phyloP scores from a whole-genome alignment of 2,113 vertebrate species.

The Crocuta crocuta region DNA sequence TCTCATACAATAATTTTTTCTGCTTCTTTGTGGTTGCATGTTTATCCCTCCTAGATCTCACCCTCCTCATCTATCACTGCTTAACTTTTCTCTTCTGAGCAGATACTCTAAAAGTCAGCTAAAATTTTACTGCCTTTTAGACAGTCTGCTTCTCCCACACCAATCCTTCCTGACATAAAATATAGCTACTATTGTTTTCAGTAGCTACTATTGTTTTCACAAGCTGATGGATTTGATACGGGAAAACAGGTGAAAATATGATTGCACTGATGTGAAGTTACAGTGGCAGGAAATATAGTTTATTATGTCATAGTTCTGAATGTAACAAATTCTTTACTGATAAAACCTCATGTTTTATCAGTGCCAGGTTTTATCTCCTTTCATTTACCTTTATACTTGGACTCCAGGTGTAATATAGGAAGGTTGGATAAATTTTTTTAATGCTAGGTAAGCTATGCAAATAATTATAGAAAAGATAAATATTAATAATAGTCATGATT shows the following conservation, averaged over 20 bases:
- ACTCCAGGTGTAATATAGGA: background rate
- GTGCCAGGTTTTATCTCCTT: background rate
- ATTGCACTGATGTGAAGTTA: background rate
- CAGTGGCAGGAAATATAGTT: background rate
- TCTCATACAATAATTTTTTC: background rate
- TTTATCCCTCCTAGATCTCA: background rate
- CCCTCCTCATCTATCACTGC: background rate
- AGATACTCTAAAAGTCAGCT: background rate
- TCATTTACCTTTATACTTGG: background rate
- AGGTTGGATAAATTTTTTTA: background rate
- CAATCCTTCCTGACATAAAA: background rate
- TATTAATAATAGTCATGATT: background rate
- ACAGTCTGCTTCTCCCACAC: fast-evolving
- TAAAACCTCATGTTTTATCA: background rate
- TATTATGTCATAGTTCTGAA: constrained; percentile 26
- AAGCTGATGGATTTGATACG: background rate
- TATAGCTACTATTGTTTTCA: background rate
- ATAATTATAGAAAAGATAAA: background rate
- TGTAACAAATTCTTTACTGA: background rate
- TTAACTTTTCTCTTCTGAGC: background rate
- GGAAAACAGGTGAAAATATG: background rate
- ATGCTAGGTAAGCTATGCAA: background rate
- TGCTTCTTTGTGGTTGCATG: background rate
- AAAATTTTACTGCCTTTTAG: background rate
- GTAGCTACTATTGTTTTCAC: background rate